phyloP scores from a whole-genome alignment of 2,797 vertebrate species.

The Remorina albescens region DNA sequence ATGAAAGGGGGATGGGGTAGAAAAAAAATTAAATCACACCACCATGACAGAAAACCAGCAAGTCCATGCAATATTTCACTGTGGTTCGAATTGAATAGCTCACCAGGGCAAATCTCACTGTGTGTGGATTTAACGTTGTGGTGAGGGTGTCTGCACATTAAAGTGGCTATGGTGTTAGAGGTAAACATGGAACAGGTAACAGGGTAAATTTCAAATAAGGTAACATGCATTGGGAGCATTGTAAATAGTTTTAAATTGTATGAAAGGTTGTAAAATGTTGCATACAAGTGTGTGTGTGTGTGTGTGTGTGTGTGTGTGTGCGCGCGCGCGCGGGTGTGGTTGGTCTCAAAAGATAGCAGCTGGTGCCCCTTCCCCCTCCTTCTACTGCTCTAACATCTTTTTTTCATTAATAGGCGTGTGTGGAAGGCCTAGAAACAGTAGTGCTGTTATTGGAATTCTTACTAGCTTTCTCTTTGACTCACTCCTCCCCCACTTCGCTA shows the following conservation, averaged over 20 bases:
- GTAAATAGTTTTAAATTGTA: neutral
- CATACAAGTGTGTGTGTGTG: slow-evolving; percentile 26
- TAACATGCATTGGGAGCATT: neutral
- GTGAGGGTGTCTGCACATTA: neutral
- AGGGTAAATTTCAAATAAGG: neutral
- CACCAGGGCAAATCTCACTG: slow-evolving; percentile 41
- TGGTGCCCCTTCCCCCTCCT: slow-evolving; percentile 61
- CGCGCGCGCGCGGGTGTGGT: neutral
- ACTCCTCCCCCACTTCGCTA: slow-evolving; percentile 50
- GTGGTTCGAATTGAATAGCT: slow-evolving; percentile 54
- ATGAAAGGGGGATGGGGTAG: too few species aligned
- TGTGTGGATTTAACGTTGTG: slow-evolving; percentile 6
- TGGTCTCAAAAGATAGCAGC: slow-evolving; percentile 40
- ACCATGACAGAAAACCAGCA: slow-evolving; percentile 61
- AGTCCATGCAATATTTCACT: slow-evolving; percentile 79
- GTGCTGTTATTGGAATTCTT: slow-evolving; percentile 80
- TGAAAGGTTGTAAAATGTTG: slow-evolving; percentile 13
- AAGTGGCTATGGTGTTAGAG: neutral
- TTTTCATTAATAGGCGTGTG: slow-evolving; percentile 84
- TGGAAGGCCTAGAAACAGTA: slow-evolving; percentile 80
- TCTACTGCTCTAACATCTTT: slow-evolving; percentile 80
- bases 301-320: slow-evolving; percentile 35
- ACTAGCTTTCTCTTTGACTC: slow-evolving; percentile 30
- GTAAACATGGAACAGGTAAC: slow-evolving; percentile 9
- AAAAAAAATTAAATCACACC: too few species aligned